These are phyloP conservation scores for Papilio gigon DNA, from an alignment of 2,888 invertebrate species.

Conservation along the genomic window DNA sequence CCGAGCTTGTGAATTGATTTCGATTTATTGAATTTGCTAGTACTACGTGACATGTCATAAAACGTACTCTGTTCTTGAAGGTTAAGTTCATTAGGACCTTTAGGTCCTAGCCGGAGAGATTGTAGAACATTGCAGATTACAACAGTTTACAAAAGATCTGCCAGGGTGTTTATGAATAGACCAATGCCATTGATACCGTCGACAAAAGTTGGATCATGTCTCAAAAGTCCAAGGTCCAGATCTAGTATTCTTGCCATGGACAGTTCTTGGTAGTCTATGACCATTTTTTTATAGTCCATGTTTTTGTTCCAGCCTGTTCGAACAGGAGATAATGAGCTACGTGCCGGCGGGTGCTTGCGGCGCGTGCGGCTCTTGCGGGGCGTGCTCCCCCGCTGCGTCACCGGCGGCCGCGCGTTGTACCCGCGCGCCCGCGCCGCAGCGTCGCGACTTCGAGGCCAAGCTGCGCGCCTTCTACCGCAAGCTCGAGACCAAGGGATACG, in stretches of 20 bases:
- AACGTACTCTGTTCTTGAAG: background rate
- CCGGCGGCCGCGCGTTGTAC: slow-evolving; percentile 90
- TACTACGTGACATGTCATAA: background rate
- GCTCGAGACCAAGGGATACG: slow-evolving; percentile 97
- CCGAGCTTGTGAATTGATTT: slow-evolving; percentile 2
- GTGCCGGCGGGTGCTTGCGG: slow-evolving; percentile 87
- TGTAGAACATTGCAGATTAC: no score
- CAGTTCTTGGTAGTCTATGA: background rate
- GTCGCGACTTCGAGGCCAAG: slow-evolving; percentile 97
- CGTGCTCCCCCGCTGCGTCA: slow-evolving; percentile 88
- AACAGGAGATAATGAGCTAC: slow-evolving; percentile 99
- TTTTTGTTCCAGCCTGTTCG: slow-evolving; percentile 89
- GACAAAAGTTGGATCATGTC: background rate
- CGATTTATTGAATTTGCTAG: slow-evolving; percentile 3
- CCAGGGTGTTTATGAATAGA: background rate
- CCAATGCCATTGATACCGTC: background rate
- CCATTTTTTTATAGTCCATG: slow-evolving; percentile 25
- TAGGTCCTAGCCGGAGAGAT: no score
- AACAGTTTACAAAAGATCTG: no score
- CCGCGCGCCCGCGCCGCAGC: slow-evolving; percentile 93
- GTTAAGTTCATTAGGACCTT: no score
- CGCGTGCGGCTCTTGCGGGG: slow-evolving; percentile 54
- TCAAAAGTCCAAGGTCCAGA: background rate
- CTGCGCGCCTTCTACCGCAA: slow-evolving; percentile 96
- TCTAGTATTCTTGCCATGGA: background rate